These are phyloP conservation scores for Hassar affinis DNA, from an alignment of 2,113 vertebrate genomes.

Conservation along the genomic window DNA sequence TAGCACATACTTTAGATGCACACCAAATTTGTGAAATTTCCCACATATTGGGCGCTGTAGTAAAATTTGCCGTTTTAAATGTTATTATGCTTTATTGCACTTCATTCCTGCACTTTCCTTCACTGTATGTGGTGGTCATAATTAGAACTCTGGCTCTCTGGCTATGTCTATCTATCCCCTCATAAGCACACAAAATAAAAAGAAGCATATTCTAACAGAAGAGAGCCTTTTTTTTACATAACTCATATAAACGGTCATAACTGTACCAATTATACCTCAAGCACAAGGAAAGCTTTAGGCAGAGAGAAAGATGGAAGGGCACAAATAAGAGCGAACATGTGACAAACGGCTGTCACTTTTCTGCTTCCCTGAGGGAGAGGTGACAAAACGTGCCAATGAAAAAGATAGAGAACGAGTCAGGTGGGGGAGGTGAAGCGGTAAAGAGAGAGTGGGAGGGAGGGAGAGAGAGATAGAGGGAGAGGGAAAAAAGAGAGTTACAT, in stretches of 20 bases:
- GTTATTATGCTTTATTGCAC: no score
- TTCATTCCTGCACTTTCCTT: no score
- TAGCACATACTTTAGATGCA: no score
- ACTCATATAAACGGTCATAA: conserved; percentile 39
- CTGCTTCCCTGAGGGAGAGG: conserved; percentile 41
- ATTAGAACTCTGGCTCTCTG: background rate
- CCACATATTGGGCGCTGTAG: no score
- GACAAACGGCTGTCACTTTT: conserved; percentile 36
- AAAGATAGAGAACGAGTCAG: conserved; percentile 19
- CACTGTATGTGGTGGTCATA: background rate
- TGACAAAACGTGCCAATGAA: conserved; percentile 36
- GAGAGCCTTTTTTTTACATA: conserved; percentile 37
- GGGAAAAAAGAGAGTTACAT: conserved; percentile 40
- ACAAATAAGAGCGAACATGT: conserved; percentile 15
- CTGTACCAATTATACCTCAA: conserved; percentile 41
- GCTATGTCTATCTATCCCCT: background rate
- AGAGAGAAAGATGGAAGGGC: conserved; percentile 24
- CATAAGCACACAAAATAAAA: conserved; percentile 5
- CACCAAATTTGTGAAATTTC: no score
- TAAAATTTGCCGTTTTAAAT: no score
- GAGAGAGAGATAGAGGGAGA: background rate
- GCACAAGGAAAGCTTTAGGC: conserved; percentile 38
- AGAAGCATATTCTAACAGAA: conserved; percentile 9
- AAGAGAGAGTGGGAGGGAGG: conserved; percentile 6
- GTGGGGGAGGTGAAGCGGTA: conserved; percentile 25